phyloP scores from a whole-genome alignment of 2,797 vertebrate genomes.

The Pangasius krempfi region DNA sequence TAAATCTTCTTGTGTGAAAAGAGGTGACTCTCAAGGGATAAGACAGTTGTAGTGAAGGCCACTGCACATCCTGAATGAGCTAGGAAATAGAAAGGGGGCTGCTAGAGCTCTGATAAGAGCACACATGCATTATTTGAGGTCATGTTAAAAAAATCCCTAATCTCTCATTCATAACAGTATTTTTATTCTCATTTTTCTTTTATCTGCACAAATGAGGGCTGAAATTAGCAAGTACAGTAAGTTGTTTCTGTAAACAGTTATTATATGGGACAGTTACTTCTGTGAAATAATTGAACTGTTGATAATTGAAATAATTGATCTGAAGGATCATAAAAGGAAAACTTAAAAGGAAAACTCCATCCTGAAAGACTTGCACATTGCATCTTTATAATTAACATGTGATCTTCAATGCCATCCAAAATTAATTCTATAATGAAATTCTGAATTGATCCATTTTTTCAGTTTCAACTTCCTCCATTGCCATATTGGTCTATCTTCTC shows the following conservation, averaged over 20 bases:
- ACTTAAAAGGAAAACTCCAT: background rate
- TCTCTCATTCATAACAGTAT: background rate
- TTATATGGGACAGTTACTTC: background rate
- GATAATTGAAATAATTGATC: no score
- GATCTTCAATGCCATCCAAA: background rate
- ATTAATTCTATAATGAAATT: background rate
- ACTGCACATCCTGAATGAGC: background rate
- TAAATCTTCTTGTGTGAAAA: conserved; percentile 16
- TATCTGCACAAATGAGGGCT: background rate
- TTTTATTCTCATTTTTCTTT: background rate
- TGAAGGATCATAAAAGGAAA: background rate
- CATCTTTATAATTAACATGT: background rate
- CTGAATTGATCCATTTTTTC: background rate
- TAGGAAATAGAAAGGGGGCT: conserved; percentile 11
- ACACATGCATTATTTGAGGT: background rate
- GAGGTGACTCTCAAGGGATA: conserved; percentile 6
- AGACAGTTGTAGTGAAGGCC: background rate
- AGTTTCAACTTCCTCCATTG: background rate
- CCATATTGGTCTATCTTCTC: background rate
- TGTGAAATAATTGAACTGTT: background rate
- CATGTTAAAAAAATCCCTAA: background rate
- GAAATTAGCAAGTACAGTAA: background rate
- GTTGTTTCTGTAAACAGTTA: background rate
- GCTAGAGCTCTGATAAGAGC: conserved; percentile 12
- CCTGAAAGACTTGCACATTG: background rate